phyloP scores from a whole-genome alignment of 2,797 vertebrate species.

The Enoplosus armatus region DNA sequence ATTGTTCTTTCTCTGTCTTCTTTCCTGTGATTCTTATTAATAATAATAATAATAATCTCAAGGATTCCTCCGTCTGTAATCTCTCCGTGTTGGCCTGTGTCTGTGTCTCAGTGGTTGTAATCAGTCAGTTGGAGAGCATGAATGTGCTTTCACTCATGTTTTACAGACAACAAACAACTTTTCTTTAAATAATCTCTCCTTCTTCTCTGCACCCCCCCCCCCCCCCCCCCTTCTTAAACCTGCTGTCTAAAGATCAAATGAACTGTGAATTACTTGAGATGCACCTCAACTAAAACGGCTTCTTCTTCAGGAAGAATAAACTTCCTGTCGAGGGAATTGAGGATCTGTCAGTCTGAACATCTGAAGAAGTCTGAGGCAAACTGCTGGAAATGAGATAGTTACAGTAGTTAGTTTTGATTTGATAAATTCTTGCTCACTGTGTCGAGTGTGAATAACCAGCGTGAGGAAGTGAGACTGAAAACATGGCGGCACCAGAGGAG shows the following conservation, averaged over 20 bases:
- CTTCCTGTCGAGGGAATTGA: no score
- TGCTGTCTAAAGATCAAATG: not conserved
- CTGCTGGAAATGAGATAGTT: not conserved
- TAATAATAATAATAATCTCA: not conserved
- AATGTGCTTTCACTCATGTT: not conserved
- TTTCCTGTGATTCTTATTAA: not conserved
- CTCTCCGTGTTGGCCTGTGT: not conserved
- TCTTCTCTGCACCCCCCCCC: no score
- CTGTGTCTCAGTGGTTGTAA: not conserved
- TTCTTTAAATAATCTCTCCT: not conserved
- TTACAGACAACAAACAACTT: not conserved
- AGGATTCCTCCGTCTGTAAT: not conserved
- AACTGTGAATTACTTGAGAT: not conserved
- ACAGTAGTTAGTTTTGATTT: not conserved
- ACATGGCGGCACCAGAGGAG: not conserved
- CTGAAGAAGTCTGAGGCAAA: not conserved
- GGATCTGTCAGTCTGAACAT: not conserved
- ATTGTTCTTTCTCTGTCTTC: not conserved
- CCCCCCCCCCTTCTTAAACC: no score
- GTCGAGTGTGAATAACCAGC: not conserved
- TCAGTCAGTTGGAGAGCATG: not conserved
- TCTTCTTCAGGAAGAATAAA: no score
- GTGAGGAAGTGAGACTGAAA: slow-evolving; percentile 1
- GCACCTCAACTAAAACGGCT: not conserved
- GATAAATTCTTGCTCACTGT: not conserved